Evolutionary conservation across 2,113 vertebrate species (phyloP).

Genomic region (Leucosticte australis): DNA sequence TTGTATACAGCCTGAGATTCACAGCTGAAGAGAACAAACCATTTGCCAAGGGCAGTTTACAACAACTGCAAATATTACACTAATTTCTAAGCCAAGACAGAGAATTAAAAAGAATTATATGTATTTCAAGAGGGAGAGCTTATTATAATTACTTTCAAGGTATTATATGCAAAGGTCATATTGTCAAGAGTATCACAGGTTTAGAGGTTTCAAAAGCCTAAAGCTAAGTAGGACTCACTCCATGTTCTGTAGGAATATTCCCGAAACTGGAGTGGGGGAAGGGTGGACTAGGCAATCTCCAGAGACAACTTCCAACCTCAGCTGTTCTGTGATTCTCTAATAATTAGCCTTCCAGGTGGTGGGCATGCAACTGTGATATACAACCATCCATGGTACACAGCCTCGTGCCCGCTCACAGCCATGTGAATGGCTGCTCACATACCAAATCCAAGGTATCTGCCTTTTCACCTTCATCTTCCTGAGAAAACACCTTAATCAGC

Average conservation of each 20-base stretch:
- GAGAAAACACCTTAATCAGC: background rate
- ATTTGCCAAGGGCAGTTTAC: background rate
- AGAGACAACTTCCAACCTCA: background rate
- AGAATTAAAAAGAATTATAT: background rate
- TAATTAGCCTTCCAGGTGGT: background rate
- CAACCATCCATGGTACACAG: background rate
- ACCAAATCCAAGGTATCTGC: background rate
- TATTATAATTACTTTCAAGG: background rate
- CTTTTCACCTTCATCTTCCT: background rate
- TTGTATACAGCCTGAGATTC: background rate
- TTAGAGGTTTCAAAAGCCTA: background rate
- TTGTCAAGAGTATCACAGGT: background rate
- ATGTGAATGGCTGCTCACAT: rapidly evolving
- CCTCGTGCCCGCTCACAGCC: background rate
- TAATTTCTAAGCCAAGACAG: background rate
- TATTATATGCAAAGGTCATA: background rate
- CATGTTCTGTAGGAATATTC: background rate
- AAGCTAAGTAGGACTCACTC: background rate
- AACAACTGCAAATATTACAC: background rate
- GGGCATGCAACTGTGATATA: background rate
- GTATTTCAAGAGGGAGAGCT: background rate
- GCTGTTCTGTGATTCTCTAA: background rate
- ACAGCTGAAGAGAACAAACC: background rate
- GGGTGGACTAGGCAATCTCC: background rate
- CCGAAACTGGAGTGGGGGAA: background rate